Evolutionary conservation across 2,888 invertebrate genomes (phyloP).

Genomic region (Acanthosepion esculentum): DNA sequence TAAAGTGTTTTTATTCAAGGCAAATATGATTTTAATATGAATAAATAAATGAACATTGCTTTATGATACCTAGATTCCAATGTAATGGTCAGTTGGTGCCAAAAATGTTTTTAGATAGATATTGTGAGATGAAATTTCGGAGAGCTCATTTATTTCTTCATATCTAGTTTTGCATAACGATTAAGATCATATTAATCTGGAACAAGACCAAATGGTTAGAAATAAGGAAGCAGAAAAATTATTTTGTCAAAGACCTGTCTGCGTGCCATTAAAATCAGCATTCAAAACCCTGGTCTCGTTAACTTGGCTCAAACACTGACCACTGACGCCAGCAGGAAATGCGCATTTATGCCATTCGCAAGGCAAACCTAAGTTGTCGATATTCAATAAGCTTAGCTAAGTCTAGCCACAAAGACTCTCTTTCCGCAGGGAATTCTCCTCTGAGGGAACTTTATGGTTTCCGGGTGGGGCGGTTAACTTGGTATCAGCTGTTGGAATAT

Average conservation of each 20-base stretch:
- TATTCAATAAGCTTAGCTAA: too few relatives aligned
- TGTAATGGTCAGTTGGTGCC: constrained; percentile 6
- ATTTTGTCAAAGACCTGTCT: neutral
- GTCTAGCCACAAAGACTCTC: too few relatives aligned
- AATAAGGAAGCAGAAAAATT: neutral
- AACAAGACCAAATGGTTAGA: neutral
- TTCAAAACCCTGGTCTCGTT: neutral
- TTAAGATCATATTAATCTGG: neutral
- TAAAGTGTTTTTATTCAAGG: neutral
- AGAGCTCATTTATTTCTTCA: neutral
- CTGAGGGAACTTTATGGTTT: too few relatives aligned
- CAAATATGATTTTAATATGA: neutral
- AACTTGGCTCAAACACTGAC: neutral
- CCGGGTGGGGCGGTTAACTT: too few relatives aligned
- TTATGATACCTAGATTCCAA: neutral
- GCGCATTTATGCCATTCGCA: too few relatives aligned
- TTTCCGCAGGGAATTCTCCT: too few relatives aligned
- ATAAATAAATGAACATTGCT: constrained; percentile 4
- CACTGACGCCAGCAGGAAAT: too few relatives aligned
- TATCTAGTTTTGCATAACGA: neutral
- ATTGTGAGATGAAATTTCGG: neutral
- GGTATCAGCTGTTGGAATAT: too few relatives aligned
- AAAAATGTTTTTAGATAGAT: neutral
- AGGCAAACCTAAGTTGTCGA: too few relatives aligned
- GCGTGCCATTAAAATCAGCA: neutral